phyloP scores from a whole-genome alignment of 2,113 vertebrate species.

The Tragelaphus imberbis region DNA sequence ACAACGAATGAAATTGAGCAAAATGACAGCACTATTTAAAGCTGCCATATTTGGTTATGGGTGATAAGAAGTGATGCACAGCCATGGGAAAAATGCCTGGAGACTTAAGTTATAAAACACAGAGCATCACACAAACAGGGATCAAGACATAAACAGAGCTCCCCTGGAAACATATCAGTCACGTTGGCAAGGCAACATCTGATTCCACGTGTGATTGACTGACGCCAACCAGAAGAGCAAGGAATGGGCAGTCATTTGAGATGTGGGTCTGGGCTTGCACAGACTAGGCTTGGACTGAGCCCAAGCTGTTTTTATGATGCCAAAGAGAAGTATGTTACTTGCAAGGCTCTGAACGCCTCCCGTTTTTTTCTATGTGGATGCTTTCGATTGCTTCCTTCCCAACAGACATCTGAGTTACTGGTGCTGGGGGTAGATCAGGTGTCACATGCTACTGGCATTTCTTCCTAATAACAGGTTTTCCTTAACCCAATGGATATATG shows the following conservation, averaged over 20 bases:
- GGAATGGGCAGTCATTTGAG: not conserved
- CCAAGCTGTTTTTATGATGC: not conserved
- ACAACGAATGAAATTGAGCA: conserved; percentile 82
- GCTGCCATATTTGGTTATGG: conserved; percentile 79
- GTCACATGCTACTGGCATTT: not conserved
- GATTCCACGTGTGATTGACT: conserved; percentile 47
- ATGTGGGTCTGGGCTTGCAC: not conserved
- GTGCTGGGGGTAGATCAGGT: not conserved
- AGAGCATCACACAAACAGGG: conserved; percentile 64
- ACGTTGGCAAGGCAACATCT: conserved; percentile 59
- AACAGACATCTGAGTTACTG: not conserved
- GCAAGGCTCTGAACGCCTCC: not conserved
- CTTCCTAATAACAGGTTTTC: not conserved
- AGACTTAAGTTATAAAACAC: conserved; percentile 59
- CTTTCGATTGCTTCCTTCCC: not conserved
- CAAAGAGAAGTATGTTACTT: not conserved
- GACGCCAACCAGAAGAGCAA: conserved; percentile 9
- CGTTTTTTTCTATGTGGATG: not conserved
- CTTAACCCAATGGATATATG: not conserved
- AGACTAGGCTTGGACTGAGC: not conserved
- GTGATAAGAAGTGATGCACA: conserved; percentile 67
- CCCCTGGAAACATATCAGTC: conserved; percentile 48
- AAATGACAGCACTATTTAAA: conserved; percentile 80
- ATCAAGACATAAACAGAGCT: conserved; percentile 46
- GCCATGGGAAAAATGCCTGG: conserved; percentile 55